Conservation (phyloP, 1,140 invertebrate species). For the Neodiprion fabricii region DNA sequence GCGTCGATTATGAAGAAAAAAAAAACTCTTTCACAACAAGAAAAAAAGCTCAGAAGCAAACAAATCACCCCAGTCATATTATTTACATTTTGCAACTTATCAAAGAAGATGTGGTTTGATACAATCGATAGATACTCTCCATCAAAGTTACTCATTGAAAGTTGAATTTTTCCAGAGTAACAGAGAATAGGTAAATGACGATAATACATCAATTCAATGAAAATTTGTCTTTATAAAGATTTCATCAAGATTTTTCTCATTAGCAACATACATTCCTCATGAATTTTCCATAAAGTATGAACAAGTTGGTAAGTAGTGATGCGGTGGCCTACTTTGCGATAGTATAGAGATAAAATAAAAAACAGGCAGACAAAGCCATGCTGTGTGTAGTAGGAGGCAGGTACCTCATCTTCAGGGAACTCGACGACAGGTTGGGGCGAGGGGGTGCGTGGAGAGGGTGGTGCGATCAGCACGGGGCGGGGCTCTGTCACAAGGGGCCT, state of each 20-base stretch:
- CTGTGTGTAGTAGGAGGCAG: conserved; percentile 44
- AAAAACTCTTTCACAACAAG: neutral
- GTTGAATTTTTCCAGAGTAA: no score
- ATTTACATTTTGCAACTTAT: neutral
- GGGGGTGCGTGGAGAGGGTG: conserved; percentile 71
- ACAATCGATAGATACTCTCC: no score
- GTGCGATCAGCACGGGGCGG: conserved; percentile 60
- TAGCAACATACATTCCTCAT: neutral
- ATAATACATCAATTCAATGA: neutral
- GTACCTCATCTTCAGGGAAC: conserved; percentile 80
- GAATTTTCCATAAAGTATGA: neutral
- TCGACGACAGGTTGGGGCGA: conserved; percentile 80
- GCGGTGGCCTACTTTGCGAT: neutral
- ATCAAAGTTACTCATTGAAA: no score
- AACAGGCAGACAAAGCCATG: conserved; percentile 38
- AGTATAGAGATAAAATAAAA: conserved; percentile 8
- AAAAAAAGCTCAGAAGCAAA: neutral
- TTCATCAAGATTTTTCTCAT: neutral
- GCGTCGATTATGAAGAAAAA: neutral
- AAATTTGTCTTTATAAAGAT: neutral
- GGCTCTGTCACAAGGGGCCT: conserved; percentile 60
- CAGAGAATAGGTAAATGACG: neutral
- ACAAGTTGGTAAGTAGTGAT: neutral
- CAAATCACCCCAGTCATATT: neutral
- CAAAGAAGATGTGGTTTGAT: neutral